These are phyloP conservation scores for Columba guinea DNA, from an alignment of 2,797 vertebrate species.

Conservation along the genomic window DNA sequence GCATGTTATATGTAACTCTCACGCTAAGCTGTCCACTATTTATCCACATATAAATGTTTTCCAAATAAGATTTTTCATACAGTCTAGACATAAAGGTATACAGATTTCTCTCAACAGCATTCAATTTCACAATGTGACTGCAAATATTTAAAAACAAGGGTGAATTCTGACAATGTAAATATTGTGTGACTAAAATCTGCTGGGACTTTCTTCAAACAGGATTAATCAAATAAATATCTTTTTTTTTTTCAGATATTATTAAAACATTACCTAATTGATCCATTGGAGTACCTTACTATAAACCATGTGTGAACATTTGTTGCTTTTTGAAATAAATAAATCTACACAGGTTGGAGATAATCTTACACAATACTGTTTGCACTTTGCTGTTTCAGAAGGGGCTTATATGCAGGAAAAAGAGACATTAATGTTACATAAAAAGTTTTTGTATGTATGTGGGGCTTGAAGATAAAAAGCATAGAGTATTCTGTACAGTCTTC, in stretches of 20 bases:
- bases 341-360: not conserved
- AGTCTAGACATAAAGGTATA: not conserved
- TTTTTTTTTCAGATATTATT: not conserved
- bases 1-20: not conserved
- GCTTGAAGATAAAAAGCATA: not conserved
- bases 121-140: fast-evolving
- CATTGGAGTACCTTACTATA: not conserved
- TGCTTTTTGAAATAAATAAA: not conserved
- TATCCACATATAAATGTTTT: not conserved
- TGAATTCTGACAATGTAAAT: not conserved
- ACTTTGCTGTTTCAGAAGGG: not conserved
- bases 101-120: not conserved
- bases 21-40: not conserved
- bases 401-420: not conserved
- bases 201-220: not conserved
- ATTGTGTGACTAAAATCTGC: not conserved
- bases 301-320: not conserved
- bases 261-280: not conserved
- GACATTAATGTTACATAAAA: not conserved
- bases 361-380: not conserved
- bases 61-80: not conserved
- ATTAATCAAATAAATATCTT: not conserved
- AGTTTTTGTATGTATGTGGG: not conserved
- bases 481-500: not conserved
- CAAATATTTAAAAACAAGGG: not conserved